These are phyloP conservation scores for Scotopteryx bipunctaria DNA, from an alignment of 2,888 invertebrate genomes.

Conservation along the genomic window DNA sequence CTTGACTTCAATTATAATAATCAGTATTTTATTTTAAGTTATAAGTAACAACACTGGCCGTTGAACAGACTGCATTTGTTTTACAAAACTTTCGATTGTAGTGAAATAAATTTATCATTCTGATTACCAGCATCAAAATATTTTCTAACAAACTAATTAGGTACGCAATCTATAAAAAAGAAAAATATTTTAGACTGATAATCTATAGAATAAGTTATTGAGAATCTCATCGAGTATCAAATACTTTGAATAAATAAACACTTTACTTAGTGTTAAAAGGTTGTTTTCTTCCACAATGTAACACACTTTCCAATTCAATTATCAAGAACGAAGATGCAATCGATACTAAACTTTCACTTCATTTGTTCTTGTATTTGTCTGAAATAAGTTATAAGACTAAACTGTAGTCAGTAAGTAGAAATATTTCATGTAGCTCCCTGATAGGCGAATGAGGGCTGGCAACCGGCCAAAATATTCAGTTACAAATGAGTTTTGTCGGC, in stretches of 20 bases:
- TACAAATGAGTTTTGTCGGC: constrained; percentile 54
- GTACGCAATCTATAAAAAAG: neutral
- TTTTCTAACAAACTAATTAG: no score
- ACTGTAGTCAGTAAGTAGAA: constrained; percentile 32
- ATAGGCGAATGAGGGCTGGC: constrained; percentile 57
- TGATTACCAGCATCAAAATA: no score
- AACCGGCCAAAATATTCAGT: constrained; percentile 59
- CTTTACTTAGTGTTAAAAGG: constrained; percentile 25
- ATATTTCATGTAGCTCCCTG: constrained; percentile 47
- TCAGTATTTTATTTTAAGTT: constrained; percentile 11
- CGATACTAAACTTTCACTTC: constrained; percentile 27
- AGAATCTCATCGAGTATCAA: constrained; percentile 47
- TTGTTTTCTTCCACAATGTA: constrained; percentile 23
- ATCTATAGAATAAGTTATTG: constrained; percentile 44
- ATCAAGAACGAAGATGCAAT: constrained; percentile 17
- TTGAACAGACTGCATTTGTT: neutral
- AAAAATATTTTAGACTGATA: constrained; percentile 54
- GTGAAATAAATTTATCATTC: neutral
- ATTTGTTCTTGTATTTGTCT: constrained; percentile 11
- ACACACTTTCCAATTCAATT: constrained; percentile 25
- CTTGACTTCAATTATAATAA: neutral
- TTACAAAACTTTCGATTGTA: neutral
- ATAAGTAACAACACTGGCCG: neutral
- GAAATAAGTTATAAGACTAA: constrained; percentile 31
- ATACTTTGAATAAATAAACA: constrained; percentile 44